Evolutionary conservation across 2,113 vertebrate genomes (phyloP), one percentile per base, ranked within the genome.

Genomic region (Prionailurus bengalensis): DNA sequence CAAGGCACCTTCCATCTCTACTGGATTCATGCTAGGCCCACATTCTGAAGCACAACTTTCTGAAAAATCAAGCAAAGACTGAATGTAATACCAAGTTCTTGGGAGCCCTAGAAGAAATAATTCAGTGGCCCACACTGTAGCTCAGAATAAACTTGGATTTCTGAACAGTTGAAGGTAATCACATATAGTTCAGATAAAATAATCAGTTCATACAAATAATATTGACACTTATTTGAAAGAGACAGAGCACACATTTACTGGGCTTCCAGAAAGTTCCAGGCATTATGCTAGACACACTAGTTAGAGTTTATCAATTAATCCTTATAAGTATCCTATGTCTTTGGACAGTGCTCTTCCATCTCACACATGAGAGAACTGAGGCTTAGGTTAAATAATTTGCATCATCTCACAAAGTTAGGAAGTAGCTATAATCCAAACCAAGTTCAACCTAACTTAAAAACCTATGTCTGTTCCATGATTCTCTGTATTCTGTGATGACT

Each of bases 171-270:
- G 29, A 89, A 11, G 31, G 16, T 12, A 85, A 70, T 95, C 21
- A 82, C 42, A 19, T 31, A 82, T 16, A 86, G 42, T 48, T 91
- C 65, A 61, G n/a, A n/a, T 78, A 78, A 81, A 92, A 78, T 66
- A 90, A 78, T 76, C 11, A 71, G 33, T 61, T 53, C 61, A 12
- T 10, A 45, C 29, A 95, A 83, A 66, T 73, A 78, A 45, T 14
- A 36, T 5, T n/a, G 25, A 73, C 53, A 66, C 36, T 78, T 90
- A 78, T 68, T 95, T 94, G 27, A 92, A 97, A 95, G 71, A 91
- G 53, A 82, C 15, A 80, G 27, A 94, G 48, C 42, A 36, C 92
- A 78, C 33, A 94, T 73, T 87, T 73, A 42, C 53, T 36, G 29
- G 31, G 7, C 51, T 91, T 80, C 29, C 80, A 74, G 23, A n/a